These are phyloP conservation scores for Hemithea aestivaria DNA, from an alignment of 2,888 invertebrate species.

Conservation along the genomic window DNA sequence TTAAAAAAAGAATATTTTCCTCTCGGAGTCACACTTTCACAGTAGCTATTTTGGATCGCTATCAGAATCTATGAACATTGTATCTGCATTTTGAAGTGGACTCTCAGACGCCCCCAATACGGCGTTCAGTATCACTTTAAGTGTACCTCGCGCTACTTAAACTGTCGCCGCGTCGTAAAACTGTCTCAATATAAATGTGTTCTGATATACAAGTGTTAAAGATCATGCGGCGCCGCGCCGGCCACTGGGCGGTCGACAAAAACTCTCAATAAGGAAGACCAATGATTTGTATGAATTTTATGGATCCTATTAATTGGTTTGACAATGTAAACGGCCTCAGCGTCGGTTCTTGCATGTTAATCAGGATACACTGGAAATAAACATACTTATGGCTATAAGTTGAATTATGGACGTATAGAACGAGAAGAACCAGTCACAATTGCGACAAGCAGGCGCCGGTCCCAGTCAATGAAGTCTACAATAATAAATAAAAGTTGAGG, in stretches of 20 bases:
- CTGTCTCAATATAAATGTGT: slow-evolving; percentile 55
- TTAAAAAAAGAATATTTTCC: slow-evolving; percentile 33
- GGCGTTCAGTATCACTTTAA: slow-evolving; percentile 40
- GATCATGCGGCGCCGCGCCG: slow-evolving; percentile 32
- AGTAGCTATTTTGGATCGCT: too few relatives aligned
- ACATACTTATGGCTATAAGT: slow-evolving; percentile 45
- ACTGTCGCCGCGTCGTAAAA: slow-evolving; percentile 67
- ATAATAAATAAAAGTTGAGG: slow-evolving; percentile 67
- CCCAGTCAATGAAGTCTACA: slow-evolving; percentile 67
- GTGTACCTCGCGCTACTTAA: slow-evolving; percentile 48
- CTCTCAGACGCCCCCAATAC: slow-evolving; percentile 38
- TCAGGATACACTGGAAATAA: slow-evolving; percentile 65
- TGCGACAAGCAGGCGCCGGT: slow-evolving; percentile 70
- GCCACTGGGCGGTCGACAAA: slow-evolving; percentile 33
- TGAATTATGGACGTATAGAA: slow-evolving; percentile 66
- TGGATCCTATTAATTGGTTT: slow-evolving; percentile 67
- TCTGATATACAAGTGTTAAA: slow-evolving; percentile 54
- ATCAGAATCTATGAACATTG: slow-evolving; percentile 30
- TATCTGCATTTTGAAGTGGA: slow-evolving; percentile 25
- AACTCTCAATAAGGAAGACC: slow-evolving; percentile 59
- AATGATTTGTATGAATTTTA: slow-evolving; percentile 69
- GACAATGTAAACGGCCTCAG: slow-evolving; percentile 67
- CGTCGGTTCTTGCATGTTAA: slow-evolving; percentile 68
- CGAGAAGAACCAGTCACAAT: slow-evolving; percentile 75
- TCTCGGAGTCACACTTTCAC: slow-evolving; percentile 17